Percentiles rank a stretch among this genome's conserved stretches.
These are phyloP conservation scores for Sceloporus undulatus DNA, from an alignment of 2,113 vertebrate species.

Conservation along the genomic window DNA sequence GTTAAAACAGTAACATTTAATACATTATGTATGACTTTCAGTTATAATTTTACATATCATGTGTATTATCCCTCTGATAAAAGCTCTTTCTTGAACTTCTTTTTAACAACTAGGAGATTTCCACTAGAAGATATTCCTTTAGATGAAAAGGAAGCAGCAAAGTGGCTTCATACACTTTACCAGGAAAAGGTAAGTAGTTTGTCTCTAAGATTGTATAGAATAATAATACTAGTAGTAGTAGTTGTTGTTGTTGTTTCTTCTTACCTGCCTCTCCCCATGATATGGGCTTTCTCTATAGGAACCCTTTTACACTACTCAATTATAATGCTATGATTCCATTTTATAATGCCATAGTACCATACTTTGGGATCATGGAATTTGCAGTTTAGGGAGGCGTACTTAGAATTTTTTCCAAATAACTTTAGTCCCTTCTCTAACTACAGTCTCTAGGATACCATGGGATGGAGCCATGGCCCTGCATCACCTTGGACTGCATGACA, in stretches of 20 bases:
- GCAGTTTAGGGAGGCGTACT: no score
- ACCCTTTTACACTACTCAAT: no score
- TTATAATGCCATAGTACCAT: no score
- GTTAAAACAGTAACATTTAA: background rate
- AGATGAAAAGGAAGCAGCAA: constrained; percentile 91
- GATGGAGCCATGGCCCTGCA: no score
- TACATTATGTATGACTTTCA: background rate
- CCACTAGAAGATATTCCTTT: constrained; percentile 92
- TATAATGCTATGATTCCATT: no score
- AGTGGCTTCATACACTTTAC: constrained; percentile 97
- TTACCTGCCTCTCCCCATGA: no score
- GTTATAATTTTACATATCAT: constrained; percentile 6
- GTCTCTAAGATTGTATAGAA: constrained; percentile 6
- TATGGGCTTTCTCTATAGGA: background rate
- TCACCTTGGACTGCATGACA: background rate
- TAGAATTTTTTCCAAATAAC: no score
- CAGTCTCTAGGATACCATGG: no score
- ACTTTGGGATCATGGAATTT: no score
- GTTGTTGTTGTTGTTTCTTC: no score
- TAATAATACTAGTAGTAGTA: no score
- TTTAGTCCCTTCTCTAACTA: no score
- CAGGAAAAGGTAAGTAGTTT: constrained; percentile 91
- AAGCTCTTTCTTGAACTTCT: background rate
- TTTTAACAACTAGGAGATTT: constrained; percentile 84
- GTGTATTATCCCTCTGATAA: constrained; percentile 37